Evolutionary conservation across 1,140 invertebrate species (phyloP), one percentile per base, ranked within the genome.

Genomic region (Neodiprion lecontei): DNA sequence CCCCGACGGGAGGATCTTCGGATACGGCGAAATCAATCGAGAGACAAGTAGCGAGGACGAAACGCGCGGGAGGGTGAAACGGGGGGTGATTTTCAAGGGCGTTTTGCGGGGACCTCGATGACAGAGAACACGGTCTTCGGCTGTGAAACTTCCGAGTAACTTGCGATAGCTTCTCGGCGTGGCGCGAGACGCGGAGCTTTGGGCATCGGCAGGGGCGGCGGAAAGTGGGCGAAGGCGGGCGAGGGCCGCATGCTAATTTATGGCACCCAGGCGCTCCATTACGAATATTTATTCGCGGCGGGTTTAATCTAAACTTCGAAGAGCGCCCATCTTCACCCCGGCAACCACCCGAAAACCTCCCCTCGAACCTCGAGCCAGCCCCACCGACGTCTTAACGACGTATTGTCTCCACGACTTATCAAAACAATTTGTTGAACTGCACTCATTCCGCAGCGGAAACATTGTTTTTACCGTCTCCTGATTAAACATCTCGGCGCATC

Each of bases 291-390:
- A 89, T 89, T 84, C 87, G 82, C 81, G 81, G 85, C 83, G 86
- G 85, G 87, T 88, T 88, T 88, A 88, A 88, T 88, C 87, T 88
- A 88, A 88, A 88, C 86, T 89, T 89, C 74, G 83, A 83, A 61
- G 83, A 85, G 79, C 84, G 83, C 79, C 79, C 80, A 66, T 69
- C 70, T 70, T 77, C 79, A 73, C 80, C 72, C 75, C 73, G 61
- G 65, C 78, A 67, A 48, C 65, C 67, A 65, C 72, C 8, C 67
- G 48, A 65, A 40, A 65, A 69, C 66, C 68, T 70, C 74, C 11
- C 11, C 23, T 47, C 61, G n/a, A 7, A 40, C 23, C 53, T 61
- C 53, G 53, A 75, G 78, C 77, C 77, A 79, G 79, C 78, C 79
- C 78, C 78, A 40, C 28, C 75, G 78, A 83, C 80, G 81, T 80